Evolutionary conservation across 2,113 vertebrate species (phyloP), one percentile per base, ranked within the genome.

Genomic region (Bubo scandiacus): DNA sequence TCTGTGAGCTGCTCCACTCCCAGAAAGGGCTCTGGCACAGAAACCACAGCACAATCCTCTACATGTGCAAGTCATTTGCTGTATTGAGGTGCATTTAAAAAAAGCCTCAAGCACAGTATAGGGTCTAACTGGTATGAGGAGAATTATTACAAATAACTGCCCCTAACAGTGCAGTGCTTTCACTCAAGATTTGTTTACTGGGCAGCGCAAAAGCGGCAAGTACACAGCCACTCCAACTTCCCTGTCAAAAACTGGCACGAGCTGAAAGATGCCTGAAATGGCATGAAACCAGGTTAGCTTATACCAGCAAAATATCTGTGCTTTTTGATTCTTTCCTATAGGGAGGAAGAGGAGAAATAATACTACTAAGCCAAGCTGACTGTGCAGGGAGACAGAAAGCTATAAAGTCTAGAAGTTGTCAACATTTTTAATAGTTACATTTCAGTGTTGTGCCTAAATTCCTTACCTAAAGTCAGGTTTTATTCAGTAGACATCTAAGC

Each of bases 81-180:
- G 65, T 2, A 1, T 0, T 25, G 55, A 43, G n/a, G 16, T 15
- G 27, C 21, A 10, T 3, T 2, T 4, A 42, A 47, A 40, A 45
- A 47, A 51, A 23, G 2, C 45, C 9, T 10, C 65, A 66, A 11
- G 55, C 42, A 18, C 4, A 8, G 47, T 8, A 19, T 16, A 9
- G 34, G 25, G 51, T 7, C 2, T 6, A 36, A 32, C 7, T 7
- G 23, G 16, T 2, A 7, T 4, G 1, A 23, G 22, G 30, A 11
- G 30, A 70, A 55, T 3, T 1, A 42, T 22, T 25, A 10, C 18
- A 15, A 26, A 15, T 15, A 43, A 42, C 6, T 15, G 6, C 20
- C 23, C 9, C 16, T 1, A 21, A n/a, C n/a, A 29, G 47, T 27
- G 40, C 49, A 38, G 36, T 17, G 43, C 58, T 68, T 29, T 12